Conservation (phyloP, 2,888 invertebrate species). For the Drosophila parthenogenetica region DNA sequence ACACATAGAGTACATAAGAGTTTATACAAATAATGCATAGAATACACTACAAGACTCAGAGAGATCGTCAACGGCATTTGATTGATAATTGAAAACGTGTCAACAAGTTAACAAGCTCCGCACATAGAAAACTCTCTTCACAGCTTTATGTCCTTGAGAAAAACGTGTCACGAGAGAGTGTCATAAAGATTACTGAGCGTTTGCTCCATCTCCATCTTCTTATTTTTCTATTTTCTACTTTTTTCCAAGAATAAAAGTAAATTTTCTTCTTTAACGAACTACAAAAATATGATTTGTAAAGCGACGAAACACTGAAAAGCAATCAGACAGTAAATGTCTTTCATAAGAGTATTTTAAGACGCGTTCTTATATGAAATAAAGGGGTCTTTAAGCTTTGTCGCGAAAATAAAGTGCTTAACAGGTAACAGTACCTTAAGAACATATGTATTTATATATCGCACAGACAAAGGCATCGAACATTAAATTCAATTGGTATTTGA, state of each 20-base stretch:
- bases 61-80: conserved; percentile 58
- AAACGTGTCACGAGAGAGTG: conserved; percentile 34
- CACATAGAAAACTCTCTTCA: conserved; percentile 27
- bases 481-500: no score
- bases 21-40: conserved; percentile 10
- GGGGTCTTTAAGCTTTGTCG: no score
- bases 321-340: no score
- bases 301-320: no score
- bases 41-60: conserved; percentile 15
- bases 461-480: no score
- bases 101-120: conserved; percentile 65
- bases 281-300: conserved; percentile 4
- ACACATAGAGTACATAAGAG: conserved; percentile 1
- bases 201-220: not conserved
- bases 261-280: conserved; percentile 38
- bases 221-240: conserved; percentile 5
- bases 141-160: conserved; percentile 39
- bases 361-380: no score
- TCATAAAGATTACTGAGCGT: conserved; percentile 46
- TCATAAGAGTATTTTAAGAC: no score
- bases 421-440: no score
- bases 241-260: conserved; percentile 19
- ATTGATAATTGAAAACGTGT: conserved; percentile 82
- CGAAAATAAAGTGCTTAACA: no score
- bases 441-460: no score